Conservation (phyloP, 2,797 vertebrate species). For the Sebastes iracundus region DNA sequence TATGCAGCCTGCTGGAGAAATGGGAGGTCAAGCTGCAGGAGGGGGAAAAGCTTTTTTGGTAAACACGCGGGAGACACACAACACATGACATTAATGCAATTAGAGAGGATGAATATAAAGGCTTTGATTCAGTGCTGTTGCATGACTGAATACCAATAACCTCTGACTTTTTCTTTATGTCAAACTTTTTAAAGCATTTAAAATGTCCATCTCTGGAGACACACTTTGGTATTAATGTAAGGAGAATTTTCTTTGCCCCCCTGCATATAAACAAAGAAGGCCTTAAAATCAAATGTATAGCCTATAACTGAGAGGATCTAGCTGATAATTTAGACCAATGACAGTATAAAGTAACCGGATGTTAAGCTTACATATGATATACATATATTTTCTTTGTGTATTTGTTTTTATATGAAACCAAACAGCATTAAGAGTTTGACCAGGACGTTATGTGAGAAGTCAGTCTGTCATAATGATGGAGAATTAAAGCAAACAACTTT, state of each 20-base stretch:
- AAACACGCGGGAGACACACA: slow-evolving; percentile 77
- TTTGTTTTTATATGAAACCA: slow-evolving; percentile 27
- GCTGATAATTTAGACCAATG: neutral
- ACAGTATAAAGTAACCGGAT: neutral
- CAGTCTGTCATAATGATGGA: neutral
- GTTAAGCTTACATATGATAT: slow-evolving; percentile 1
- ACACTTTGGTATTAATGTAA: neutral
- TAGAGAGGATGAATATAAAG: slow-evolving; percentile 66
- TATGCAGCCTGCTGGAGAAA: slow-evolving; percentile 79
- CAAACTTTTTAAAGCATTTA: neutral
- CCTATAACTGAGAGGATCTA: slow-evolving; percentile 14
- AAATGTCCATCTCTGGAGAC: neutral
- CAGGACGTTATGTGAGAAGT: slow-evolving; percentile 2
- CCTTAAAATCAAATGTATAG: neutral
- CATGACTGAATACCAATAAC: slow-evolving; percentile 7
- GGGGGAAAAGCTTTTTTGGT: slow-evolving; percentile 56
- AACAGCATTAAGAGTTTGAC: neutral
- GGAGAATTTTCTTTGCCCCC: neutral
- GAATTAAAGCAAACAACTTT: slow-evolving; percentile 14
- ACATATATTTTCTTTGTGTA: slow-evolving; percentile 8
- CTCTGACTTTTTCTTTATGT: slow-evolving; percentile 1
- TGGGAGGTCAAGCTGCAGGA: slow-evolving; percentile 76
- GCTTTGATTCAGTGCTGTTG: slow-evolving; percentile 58
- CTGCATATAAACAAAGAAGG: neutral
- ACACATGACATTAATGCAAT: slow-evolving; percentile 80